Percentiles rank a stretch among this genome's conserved stretches.
Conservation (phyloP, 1,140 invertebrate genomes). For the Leptinotarsa lineolata region DNA sequence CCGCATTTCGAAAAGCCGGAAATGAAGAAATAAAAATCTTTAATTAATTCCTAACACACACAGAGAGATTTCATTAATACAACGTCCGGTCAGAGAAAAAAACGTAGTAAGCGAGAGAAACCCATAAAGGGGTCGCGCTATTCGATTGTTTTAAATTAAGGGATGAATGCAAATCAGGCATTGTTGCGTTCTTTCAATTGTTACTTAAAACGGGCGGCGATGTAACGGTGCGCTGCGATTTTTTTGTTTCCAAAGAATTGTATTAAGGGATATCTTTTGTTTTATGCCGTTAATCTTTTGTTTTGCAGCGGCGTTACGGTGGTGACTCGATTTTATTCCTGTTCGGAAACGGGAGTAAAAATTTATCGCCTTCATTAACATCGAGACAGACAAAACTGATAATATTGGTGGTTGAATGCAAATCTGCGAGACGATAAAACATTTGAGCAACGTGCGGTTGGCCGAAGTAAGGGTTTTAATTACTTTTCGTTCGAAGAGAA, state of each 20-base stretch:
- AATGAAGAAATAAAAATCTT: slow-evolving; percentile 32
- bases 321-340: slow-evolving; percentile 24
- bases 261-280: slow-evolving; percentile 41
- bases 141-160: slow-evolving; percentile 38
- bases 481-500: background rate
- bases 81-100: slow-evolving; percentile 26
- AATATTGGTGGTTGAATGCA: slow-evolving; percentile 32
- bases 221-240: slow-evolving; percentile 31
- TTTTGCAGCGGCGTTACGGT: slow-evolving; percentile 28
- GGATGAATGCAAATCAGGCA: slow-evolving; percentile 43
- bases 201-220: slow-evolving; percentile 30
- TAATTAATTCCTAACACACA: slow-evolving; percentile 25
- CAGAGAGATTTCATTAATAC: slow-evolving; percentile 22
- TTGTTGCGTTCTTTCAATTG: slow-evolving; percentile 42
- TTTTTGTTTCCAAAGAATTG: slow-evolving; percentile 35
- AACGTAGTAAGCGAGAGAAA: slow-evolving; percentile 8
- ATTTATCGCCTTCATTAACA: slow-evolving; percentile 41
- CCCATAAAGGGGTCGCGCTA: slow-evolving; percentile 28
- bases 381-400: slow-evolving; percentile 23
- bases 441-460: slow-evolving; percentile 4
- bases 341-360: slow-evolving; percentile 39
- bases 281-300: slow-evolving; percentile 37
- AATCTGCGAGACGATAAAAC: slow-evolving; percentile 27
- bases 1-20: slow-evolving; percentile 7
- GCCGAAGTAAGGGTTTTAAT: background rate